Conservation (phyloP, 2,888 invertebrate species). For the Hirudinaria manillensis region DNA sequence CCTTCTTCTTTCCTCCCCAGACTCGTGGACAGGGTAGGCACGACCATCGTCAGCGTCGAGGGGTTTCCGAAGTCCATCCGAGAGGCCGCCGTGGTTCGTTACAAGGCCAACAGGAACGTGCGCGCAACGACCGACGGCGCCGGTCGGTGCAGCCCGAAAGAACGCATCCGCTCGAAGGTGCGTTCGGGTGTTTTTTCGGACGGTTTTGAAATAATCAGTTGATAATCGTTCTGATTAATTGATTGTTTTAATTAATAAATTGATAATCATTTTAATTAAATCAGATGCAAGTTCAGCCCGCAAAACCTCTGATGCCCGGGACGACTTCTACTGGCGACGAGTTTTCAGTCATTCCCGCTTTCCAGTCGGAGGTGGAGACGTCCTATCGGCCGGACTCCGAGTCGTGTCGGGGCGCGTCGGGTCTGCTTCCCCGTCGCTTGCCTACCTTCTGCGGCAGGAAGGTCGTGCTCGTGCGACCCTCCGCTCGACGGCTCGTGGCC, state of each 20-base stretch:
- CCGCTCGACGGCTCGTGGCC: not conserved
- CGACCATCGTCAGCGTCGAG: not conserved
- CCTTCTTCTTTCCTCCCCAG: not conserved
- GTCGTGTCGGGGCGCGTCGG: not conserved
- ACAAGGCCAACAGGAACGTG: not conserved
- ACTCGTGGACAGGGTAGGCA: not conserved
- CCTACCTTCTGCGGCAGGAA: slow-evolving; percentile 14
- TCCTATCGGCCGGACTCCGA: not conserved
- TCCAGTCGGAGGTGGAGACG: not conserved
- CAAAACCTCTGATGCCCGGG: not conserved
- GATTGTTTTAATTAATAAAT: no score
- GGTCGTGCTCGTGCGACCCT: not conserved
- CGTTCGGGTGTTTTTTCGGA: no score
- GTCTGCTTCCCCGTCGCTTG: not conserved
- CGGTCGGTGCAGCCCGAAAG: not conserved
- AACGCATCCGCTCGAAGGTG: not conserved
- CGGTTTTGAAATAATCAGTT: no score
- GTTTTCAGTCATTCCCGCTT: not conserved
- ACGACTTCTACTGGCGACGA: not conserved
- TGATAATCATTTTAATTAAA: not conserved
- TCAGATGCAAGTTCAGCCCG: not conserved
- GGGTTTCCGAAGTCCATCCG: not conserved
- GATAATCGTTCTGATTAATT: no score
- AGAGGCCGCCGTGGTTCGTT: slow-evolving; percentile 4
- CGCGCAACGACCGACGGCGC: not conserved